Evolutionary conservation across 2,888 invertebrate genomes (phyloP).

Genomic region (Zygothrica quintamaculata): DNA sequence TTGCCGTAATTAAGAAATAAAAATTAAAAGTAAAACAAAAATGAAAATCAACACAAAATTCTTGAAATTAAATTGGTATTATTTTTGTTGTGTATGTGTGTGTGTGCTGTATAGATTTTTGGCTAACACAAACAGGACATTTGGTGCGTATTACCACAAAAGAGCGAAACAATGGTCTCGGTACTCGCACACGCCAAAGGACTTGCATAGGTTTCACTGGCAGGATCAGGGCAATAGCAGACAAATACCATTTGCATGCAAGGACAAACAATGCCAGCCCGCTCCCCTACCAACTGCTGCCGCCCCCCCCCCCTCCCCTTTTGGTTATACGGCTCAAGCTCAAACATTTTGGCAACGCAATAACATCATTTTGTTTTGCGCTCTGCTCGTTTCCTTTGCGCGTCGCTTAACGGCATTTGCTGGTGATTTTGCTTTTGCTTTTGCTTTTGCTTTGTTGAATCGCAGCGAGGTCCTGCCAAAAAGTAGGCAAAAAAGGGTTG

Average conservation of each 20-base stretch:
- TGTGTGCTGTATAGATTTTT: slow-evolving; percentile 21
- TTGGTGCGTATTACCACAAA: slow-evolving; percentile 36
- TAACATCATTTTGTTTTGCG: slow-evolving; percentile 62
- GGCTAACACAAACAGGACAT: slow-evolving; percentile 6
- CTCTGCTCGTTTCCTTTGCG: slow-evolving; percentile 33
- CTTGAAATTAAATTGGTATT: slow-evolving; percentile 41
- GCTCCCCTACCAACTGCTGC: slow-evolving; percentile 3
- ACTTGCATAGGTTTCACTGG: slow-evolving; percentile 14
- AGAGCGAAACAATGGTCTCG: slow-evolving; percentile 25
- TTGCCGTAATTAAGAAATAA: not conserved
- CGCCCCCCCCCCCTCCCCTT: not conserved
- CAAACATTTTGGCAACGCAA: slow-evolving; percentile 66
- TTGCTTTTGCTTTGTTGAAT: slow-evolving; percentile 40
- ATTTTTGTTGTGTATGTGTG: too few relatives aligned
- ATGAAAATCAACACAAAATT: not conserved
- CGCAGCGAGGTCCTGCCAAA: slow-evolving; percentile 19
- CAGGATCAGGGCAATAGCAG: slow-evolving; percentile 20
- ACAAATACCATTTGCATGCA: slow-evolving; percentile 62
- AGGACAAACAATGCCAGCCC: slow-evolving; percentile 21
- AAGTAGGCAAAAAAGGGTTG: not conserved
- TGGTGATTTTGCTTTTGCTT: too few relatives aligned
- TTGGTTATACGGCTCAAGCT: slow-evolving; percentile 10
- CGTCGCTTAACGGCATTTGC: slow-evolving; percentile 54
- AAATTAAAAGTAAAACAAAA: too few relatives aligned
- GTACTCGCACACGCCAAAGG: slow-evolving; percentile 39